Percentiles rank a stretch among this genome's conserved stretches.
Conservation (phyloP, 2,797 vertebrate genomes). For the Helostoma temminkii region DNA sequence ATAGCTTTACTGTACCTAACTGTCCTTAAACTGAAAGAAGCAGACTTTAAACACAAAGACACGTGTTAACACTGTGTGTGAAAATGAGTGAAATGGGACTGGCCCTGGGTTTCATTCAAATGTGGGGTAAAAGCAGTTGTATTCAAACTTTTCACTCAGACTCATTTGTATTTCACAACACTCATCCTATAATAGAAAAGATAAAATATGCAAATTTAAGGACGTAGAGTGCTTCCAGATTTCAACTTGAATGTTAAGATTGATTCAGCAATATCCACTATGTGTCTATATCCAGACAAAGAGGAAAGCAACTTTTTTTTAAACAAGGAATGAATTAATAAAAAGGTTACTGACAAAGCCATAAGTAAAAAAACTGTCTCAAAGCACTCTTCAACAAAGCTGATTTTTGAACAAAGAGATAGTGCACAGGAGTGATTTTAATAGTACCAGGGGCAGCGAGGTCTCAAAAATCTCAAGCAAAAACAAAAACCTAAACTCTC, state of each 20-base stretch:
- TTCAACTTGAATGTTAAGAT: slow-evolving; percentile 72
- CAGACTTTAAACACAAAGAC: slow-evolving; percentile 42
- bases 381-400: slow-evolving; percentile 38
- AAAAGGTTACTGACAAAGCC: slow-evolving; percentile 56
- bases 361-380: slow-evolving; percentile 43
- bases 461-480: slow-evolving; percentile 25
- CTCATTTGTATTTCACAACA: slow-evolving; percentile 72
- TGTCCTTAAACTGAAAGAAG: slow-evolving; percentile 29
- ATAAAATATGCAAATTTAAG: slow-evolving; percentile 73
- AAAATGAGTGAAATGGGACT: slow-evolving; percentile 11
- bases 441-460: neutral
- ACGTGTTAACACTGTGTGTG: slow-evolving; percentile 39
- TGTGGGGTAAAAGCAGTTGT: slow-evolving; percentile 45
- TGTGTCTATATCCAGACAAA: slow-evolving; percentile 45
- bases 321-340: slow-evolving; percentile 56
- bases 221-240: slow-evolving; percentile 61
- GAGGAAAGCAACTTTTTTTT: slow-evolving; percentile 11
- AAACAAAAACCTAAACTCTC: slow-evolving; percentile 31
- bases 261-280: slow-evolving; percentile 69
- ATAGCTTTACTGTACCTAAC: slow-evolving; percentile 9
- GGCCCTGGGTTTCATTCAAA: slow-evolving; percentile 39
- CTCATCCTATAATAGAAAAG: slow-evolving; percentile 70
- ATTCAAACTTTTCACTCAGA: slow-evolving; percentile 50
- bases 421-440: slow-evolving; percentile 27
- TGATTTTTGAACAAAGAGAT: slow-evolving; percentile 27